Evolutionary conservation across 2,888 invertebrate species (phyloP).

Genomic region (Orthosia cruda): DNA sequence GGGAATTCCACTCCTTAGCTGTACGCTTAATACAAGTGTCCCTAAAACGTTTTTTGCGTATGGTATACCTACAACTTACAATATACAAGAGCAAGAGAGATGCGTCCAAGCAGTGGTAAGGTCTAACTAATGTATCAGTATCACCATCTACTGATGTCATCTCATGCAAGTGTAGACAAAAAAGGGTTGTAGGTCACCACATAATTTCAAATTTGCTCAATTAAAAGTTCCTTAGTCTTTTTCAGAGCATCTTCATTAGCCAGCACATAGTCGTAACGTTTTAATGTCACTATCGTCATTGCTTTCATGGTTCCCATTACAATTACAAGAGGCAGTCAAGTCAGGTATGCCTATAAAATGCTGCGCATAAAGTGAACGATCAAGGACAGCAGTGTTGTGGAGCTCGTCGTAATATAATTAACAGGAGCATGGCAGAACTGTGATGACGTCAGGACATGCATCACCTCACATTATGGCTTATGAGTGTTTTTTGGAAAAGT

Average conservation of each 20-base stretch:
- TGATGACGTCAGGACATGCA: conserved; percentile 27
- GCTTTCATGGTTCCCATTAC: conserved; percentile 21
- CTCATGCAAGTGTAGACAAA: background rate
- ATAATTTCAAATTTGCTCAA: background rate
- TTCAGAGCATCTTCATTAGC: background rate
- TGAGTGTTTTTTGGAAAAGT: conserved; percentile 41
- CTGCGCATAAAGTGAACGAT: conserved; percentile 42
- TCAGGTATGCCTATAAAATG: conserved; percentile 36
- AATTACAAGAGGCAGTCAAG: conserved; percentile 28
- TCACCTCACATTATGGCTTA: conserved; percentile 9
- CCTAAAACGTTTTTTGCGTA: too few species aligned
- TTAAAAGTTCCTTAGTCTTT: background rate
- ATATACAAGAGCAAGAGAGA: background rate
- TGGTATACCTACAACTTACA: background rate
- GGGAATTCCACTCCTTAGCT: too few species aligned
- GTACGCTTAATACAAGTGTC: too few species aligned
- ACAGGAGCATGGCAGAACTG: conserved; percentile 43
- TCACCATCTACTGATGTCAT: background rate
- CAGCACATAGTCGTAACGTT: background rate
- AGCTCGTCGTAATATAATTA: conserved; percentile 61
- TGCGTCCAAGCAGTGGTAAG: background rate
- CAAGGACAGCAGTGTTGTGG: conserved; percentile 53
- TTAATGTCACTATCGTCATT: background rate
- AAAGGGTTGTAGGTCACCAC: background rate
- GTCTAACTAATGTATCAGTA: background rate